These are phyloP conservation scores for Cynopterus brachyotis DNA, from an alignment of 2,113 vertebrate species.

Conservation along the genomic window DNA sequence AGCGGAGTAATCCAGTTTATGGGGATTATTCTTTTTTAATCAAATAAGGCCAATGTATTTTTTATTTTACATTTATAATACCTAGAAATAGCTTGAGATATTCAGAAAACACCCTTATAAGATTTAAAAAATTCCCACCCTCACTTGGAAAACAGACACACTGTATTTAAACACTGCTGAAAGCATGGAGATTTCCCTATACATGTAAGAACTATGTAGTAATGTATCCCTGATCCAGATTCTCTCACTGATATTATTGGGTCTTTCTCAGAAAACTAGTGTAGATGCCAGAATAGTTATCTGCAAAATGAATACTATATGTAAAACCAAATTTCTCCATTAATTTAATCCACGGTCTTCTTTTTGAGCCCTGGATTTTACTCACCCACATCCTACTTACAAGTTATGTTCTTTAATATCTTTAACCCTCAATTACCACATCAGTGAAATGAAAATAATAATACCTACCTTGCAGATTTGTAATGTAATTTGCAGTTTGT, in stretches of 20 bases:
- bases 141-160: neutral
- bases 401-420: neutral
- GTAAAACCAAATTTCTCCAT: neutral
- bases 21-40: conserved; percentile 12
- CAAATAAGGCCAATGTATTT: neutral
- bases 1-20: neutral
- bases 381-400: neutral
- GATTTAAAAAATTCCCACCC: neutral
- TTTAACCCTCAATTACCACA: neutral
- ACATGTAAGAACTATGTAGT: neutral
- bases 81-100: neutral
- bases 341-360: neutral
- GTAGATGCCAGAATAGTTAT: neutral
- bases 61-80: neutral
- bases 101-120: neutral
- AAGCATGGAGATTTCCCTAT: neutral
- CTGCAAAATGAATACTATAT: neutral
- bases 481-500: neutral
- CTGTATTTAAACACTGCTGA: neutral
- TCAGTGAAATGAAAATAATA: conserved; percentile 10
- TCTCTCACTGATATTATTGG: neutral
- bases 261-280: neutral
- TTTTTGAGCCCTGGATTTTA: neutral
- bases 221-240: neutral
- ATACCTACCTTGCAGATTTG: neutral